Percentiles rank a stretch among this genome's conserved stretches.
phyloP scores from a whole-genome alignment of 2,888 invertebrate species.

The Acronicta leporina region DNA sequence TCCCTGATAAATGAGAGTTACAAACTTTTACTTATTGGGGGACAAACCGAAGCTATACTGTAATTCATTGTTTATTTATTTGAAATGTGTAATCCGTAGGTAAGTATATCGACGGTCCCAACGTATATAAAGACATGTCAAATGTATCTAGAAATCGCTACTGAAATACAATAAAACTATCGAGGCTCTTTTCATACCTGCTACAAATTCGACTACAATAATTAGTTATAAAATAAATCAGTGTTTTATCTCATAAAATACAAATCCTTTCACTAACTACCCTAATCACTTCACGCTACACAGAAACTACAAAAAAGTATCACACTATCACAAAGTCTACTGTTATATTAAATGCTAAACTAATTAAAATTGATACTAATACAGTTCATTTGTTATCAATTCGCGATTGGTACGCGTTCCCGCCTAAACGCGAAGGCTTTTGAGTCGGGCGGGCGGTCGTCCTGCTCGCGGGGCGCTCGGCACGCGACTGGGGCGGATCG shows the following conservation, averaged over 20 bases:
- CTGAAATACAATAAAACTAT: conserved; percentile 4
- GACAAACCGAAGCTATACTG: conserved; percentile 49
- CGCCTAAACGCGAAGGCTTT: conserved; percentile 83
- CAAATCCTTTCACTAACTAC: conserved; percentile 38
- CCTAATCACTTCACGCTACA: conserved; percentile 43
- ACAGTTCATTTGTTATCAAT: conserved; percentile 24
- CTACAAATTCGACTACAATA: conserved; percentile 21
- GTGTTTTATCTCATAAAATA: conserved; percentile 20
- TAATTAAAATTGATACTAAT: conserved; percentile 15
- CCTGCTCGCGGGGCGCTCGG: conserved; percentile 70
- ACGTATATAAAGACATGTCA: no score
- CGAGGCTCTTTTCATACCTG: conserved; percentile 18
- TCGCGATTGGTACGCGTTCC: conserved; percentile 68
- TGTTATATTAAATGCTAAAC: conserved; percentile 12
- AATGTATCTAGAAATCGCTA: conserved; percentile 39
- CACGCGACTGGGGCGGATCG: conserved; percentile 84
- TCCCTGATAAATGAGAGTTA: conserved; percentile 74
- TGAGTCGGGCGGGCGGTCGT: conserved; percentile 72
- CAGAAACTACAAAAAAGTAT: conserved; percentile 34
- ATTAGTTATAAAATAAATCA: conserved; percentile 14
- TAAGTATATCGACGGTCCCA: conserved; percentile 2
- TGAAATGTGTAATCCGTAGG: not conserved
- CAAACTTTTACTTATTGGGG: conserved; percentile 60
- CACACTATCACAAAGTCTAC: conserved; percentile 37
- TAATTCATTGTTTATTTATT: conserved; percentile 37